Conservation (phyloP, 2,797 vertebrate species). For the Ataeniobius toweri region DNA sequence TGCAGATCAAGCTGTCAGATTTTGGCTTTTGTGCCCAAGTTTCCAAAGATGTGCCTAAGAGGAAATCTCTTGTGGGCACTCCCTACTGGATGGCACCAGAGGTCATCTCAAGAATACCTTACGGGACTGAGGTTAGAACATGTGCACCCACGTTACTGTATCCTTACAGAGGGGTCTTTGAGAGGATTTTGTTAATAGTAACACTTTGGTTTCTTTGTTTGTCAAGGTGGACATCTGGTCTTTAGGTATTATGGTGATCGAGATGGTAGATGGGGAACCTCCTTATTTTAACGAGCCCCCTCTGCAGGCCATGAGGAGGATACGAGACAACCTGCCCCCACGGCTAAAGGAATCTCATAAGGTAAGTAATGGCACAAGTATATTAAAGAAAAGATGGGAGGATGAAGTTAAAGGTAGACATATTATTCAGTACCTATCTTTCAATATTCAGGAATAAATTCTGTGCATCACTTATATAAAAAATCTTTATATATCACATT, state of each 20-base stretch:
- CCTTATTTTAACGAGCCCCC: conserved; percentile 99
- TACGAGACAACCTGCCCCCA: conserved; percentile 96
- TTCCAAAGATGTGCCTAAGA: conserved; percentile 97
- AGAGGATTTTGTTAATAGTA: neutral
- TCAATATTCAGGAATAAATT: no score
- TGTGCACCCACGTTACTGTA: neutral
- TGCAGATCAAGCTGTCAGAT: conserved; percentile 95
- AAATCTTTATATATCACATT: no score
- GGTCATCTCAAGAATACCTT: conserved; percentile 96
- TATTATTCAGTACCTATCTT: no score
- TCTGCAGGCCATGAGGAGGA: conserved; percentile 97
- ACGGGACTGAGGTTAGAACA: conserved; percentile 90
- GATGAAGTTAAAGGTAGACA: neutral
- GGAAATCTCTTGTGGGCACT: conserved; percentile 94
- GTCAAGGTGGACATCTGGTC: conserved; percentile 98
- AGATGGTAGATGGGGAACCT: conserved; percentile 98
- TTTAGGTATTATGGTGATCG: conserved; percentile 98
- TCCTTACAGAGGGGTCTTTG: neutral
- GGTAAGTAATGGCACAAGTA: conserved; percentile 69
- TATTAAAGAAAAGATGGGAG: neutral
- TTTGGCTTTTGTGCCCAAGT: conserved; percentile 99
- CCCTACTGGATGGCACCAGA: conserved; percentile 99
- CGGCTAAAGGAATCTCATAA: conserved; percentile 94
- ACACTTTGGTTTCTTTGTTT: neutral
- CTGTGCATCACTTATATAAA: no score